Evolutionary conservation across 2,888 invertebrate species (phyloP).

Genomic region (Scelioninae gen. 2): DNA sequence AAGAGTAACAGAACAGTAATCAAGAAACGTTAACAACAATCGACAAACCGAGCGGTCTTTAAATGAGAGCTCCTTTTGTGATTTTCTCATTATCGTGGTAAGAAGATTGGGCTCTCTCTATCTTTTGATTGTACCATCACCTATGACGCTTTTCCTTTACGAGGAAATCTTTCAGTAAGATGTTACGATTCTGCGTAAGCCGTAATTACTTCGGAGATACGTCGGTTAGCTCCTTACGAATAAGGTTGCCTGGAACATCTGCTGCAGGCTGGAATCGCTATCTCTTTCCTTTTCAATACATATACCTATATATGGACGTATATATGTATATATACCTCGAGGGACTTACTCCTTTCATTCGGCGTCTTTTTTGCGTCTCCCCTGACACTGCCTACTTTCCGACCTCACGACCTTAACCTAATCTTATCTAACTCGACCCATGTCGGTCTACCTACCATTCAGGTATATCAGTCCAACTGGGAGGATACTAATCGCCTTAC

Average conservation of each 20-base stretch:
- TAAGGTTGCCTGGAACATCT: conserved; percentile 46
- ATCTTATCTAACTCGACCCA: conserved; percentile 31
- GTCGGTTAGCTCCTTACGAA: conserved; percentile 46
- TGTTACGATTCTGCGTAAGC: conserved; percentile 53
- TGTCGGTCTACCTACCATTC: conserved; percentile 9
- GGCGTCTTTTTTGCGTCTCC: conserved; percentile 30
- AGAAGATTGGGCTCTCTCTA: conserved; percentile 51
- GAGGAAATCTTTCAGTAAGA: conserved; percentile 45
- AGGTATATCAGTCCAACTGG: conserved; percentile 36
- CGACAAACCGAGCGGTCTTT: conserved; percentile 1
- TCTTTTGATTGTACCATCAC: conserved; percentile 49
- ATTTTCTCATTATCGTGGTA: conserved; percentile 66
- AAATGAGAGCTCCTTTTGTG: conserved; percentile 62
- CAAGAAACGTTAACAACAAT: conserved; percentile 1
- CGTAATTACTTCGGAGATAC: conserved; percentile 55
- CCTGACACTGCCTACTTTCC: conserved; percentile 6
- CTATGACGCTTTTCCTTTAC: conserved; percentile 47
- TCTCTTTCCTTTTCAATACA: too few relatives aligned
- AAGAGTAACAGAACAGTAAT: background rate
- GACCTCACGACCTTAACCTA: conserved; percentile 44
- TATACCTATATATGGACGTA: too few relatives aligned
- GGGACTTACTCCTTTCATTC: conserved; percentile 60
- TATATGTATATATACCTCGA: conserved; percentile 58
- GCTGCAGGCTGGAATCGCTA: conserved; percentile 25
- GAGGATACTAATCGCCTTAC: conserved; percentile 55